Evolutionary conservation across 2,113 vertebrate species (phyloP).

Genomic region (Sterna hirundo): DNA sequence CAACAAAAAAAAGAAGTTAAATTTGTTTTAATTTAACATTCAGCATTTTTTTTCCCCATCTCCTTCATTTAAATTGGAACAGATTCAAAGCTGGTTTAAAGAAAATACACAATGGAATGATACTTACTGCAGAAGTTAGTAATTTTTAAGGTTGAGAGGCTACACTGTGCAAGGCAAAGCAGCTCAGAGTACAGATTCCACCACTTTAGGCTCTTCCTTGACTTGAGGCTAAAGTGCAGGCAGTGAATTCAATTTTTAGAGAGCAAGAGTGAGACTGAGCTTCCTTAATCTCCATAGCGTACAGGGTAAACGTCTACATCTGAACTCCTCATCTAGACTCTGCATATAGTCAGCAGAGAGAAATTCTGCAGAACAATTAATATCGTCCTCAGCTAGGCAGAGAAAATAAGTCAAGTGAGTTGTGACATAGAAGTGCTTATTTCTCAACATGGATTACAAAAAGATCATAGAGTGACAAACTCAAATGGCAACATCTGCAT

Average conservation of each 20-base stretch:
- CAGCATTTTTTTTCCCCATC: background rate
- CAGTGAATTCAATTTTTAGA: background rate
- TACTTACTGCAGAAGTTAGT: background rate
- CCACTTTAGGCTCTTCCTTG: background rate
- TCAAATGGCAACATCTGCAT: background rate
- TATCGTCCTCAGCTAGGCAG: background rate
- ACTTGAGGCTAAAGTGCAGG: background rate
- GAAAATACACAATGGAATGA: background rate
- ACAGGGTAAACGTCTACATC: background rate
- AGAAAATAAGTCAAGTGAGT: constrained; percentile 8
- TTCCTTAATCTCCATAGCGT: background rate
- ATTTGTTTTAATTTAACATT: background rate
- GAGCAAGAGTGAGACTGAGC: background rate
- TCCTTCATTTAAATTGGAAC: background rate
- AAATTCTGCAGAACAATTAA: background rate
- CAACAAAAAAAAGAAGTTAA: background rate
- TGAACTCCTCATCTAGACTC: background rate
- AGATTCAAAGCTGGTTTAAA: background rate
- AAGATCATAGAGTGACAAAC: background rate
- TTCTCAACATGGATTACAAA: background rate
- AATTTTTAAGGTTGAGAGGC: background rate
- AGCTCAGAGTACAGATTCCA: background rate
- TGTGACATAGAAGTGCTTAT: background rate
- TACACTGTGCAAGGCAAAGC: background rate
- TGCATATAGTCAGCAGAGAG: background rate